Conservation (phyloP, 1,140 invertebrate species). For the Neodiprion virginianus region DNA sequence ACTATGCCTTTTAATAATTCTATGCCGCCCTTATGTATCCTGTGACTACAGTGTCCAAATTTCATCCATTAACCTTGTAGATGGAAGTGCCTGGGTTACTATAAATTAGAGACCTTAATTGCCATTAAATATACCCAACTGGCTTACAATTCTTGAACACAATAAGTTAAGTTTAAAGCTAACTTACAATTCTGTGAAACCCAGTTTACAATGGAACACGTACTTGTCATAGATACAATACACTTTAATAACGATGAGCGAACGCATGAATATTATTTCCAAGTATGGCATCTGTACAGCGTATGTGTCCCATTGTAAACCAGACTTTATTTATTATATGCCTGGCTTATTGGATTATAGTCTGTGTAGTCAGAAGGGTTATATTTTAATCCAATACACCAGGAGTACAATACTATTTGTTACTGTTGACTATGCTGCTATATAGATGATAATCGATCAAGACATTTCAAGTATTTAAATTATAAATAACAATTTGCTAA, state of each 20-base stretch:
- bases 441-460: neutral
- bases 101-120: neutral
- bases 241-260: no score
- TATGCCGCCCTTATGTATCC: neutral
- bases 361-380: no score
- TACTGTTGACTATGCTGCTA: neutral
- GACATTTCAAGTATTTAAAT: neutral
- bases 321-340: no score
- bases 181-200: neutral
- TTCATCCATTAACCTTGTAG: neutral
- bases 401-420: neutral
- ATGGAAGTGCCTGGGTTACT: neutral
- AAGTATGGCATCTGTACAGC: no score
- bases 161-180: neutral
- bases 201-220: no score
- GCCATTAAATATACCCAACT: neutral
- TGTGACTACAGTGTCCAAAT: neutral
- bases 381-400: no score
- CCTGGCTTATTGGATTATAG: no score
- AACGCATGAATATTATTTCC: no score
- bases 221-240: no score
- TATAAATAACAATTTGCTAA: conserved; percentile 36
- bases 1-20: neutral
- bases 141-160: neutral
- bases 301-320: no score